A percentile compares a stretch with the other conserved stretches of the same genome.
Conservation (phyloP, 2,113 vertebrate species). For the Xenopus tropicalis region UCB_Xtro_10.0 CM004450.2:62759001-62759500, state of each 20-base stretch:
- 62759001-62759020: too few species aligned
- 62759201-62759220: too few species aligned
- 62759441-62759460: conserved; percentile 53
- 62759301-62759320: conserved; percentile 47
- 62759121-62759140: too few species aligned
- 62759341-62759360: conserved; percentile 59
- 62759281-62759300: conserved; percentile 44
- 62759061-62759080: too few species aligned
- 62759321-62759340: conserved; percentile 57
- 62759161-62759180: too few species aligned
- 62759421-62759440: conserved; percentile 58
- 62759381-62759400: conserved; percentile 59
- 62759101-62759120: too few species aligned
- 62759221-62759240: background rate
- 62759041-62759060: too few species aligned
- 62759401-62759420: conserved; percentile 61
- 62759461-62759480: conserved; percentile 63
- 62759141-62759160: too few species aligned
- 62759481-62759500: conserved; percentile 61
- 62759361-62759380: conserved; percentile 63
- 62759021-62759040: too few species aligned
- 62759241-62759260: background rate
- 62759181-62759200: too few species aligned
- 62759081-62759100: too few species aligned
- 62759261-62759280: conserved; percentile 18